Evolutionary conservation across 2,113 vertebrate genomes (phyloP), one percentile per base, ranked within the genome.

Genomic region (Nyctereutes procyonoides): DNA sequence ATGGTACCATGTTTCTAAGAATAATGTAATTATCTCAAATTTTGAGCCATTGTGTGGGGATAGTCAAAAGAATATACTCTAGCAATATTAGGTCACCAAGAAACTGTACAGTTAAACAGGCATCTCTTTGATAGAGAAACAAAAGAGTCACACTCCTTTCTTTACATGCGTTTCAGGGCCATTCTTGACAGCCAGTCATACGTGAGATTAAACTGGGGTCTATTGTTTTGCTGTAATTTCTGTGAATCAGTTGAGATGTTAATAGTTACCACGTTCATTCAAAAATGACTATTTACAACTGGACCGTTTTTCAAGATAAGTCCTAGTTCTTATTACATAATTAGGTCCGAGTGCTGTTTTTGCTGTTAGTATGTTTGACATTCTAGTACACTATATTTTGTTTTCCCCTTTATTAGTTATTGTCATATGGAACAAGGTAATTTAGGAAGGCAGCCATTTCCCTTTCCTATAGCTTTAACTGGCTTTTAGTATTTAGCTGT

Each of bases 391-490:
- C 19, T 86, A 22, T 83, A 22, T 62, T 93, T 89, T 84, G 8
- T 93, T 88, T 81, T 53, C 12, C 26, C 12, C 30, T 92, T 87
- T 51, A 48, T 60, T 84, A 56, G 60, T 84, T 81, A 94, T 95
- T 97, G 28, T 77, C 8, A 58, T 55, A 15, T 69, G 53, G 60
- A 96, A 16, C 30, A 80, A 83, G 60, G 11, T 92, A 86, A 80
- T 93, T 95, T 82, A 92, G n/a, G 56, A 80, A 95, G 2, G 88
- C 1, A 88, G 17, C 55, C 58, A n/a, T 96, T 90, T 98, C 90
- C 15, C 43, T 86, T 77, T 88, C 38, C 9, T 77, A 83, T 0
- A 56, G 32, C 74, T 83, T 92, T 91, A 82, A 67, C 24, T 92
- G 58, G 58, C 43, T 92, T 2, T 90, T 93, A 92, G 20, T 90